Evolutionary conservation across 2,113 vertebrate genomes (phyloP).

Genomic region (Indicator indicator): DNA sequence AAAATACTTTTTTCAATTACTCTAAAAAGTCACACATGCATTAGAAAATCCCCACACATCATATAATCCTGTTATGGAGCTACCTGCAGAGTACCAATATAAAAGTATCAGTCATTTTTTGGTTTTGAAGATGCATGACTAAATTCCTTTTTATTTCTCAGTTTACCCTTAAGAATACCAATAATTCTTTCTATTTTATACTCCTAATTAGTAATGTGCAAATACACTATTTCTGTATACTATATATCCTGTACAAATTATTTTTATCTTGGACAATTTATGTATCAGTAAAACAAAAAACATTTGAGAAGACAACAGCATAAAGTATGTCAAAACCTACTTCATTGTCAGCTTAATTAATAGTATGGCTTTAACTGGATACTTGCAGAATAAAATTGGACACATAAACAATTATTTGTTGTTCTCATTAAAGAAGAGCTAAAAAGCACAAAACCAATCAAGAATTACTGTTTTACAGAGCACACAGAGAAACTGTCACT

Average conservation of each 20-base stretch:
- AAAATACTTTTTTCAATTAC: background rate
- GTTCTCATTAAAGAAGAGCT: background rate
- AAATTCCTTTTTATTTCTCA: background rate
- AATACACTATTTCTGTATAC: background rate
- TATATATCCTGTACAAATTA: background rate
- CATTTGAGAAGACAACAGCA: background rate
- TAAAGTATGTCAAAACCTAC: background rate
- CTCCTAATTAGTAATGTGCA: background rate
- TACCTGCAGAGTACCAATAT: background rate
- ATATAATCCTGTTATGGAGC: background rate
- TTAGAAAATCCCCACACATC: background rate
- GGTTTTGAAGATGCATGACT: background rate
- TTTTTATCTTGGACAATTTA: background rate
- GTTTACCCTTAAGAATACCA: background rate
- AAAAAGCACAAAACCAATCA: background rate
- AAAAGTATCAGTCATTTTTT: background rate
- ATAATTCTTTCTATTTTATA: background rate
- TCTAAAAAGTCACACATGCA: background rate
- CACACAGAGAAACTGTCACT: background rate
- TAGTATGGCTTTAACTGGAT: background rate
- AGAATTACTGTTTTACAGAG: background rate
- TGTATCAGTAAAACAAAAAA: background rate
- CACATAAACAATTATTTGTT: background rate
- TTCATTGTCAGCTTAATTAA: conserved; percentile 3
- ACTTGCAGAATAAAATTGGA: background rate